These are phyloP conservation scores for Drosophila subobscura DNA, from an alignment of 1,140 invertebrate genomes.

Conservation along the genomic window DNA sequence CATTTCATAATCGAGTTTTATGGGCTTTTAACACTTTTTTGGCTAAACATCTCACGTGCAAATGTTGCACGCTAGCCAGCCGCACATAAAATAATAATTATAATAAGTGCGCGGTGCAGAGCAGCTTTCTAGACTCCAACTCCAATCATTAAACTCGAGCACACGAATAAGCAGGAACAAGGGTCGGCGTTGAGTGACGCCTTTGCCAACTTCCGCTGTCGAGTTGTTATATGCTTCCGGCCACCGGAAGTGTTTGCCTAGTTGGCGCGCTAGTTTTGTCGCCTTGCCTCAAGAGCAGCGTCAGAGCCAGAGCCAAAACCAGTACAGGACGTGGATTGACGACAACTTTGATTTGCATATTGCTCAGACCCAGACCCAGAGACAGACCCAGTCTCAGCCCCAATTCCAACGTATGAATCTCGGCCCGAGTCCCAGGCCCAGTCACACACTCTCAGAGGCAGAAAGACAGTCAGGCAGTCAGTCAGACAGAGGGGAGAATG, in stretches of 20 bases:
- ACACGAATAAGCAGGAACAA: background rate
- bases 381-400: constrained; percentile 4
- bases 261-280: constrained; percentile 81
- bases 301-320: background rate
- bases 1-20: constrained; percentile 46
- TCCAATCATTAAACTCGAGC: constrained; percentile 65
- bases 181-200: constrained; percentile 21
- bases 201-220: constrained; percentile 75
- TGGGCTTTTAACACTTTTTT: constrained; percentile 76
- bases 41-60: constrained; percentile 80
- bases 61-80: constrained; percentile 44
- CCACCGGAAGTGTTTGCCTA: constrained; percentile 80
- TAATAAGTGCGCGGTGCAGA: constrained; percentile 51
- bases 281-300: constrained; percentile 39
- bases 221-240: constrained; percentile 82
- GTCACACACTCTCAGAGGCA: constrained; percentile 1
- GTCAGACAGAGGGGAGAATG: constrained; percentile 9
- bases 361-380: constrained; percentile 25
- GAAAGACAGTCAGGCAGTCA: background rate
- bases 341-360: constrained; percentile 77
- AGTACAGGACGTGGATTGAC: constrained; percentile 46
- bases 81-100: constrained; percentile 73
- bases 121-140: constrained; percentile 19
- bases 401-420: background rate
- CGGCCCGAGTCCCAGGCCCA: background rate